Conservation (phyloP, 2,888 invertebrate genomes). For the Sarcophaga carnaria region DNA sequence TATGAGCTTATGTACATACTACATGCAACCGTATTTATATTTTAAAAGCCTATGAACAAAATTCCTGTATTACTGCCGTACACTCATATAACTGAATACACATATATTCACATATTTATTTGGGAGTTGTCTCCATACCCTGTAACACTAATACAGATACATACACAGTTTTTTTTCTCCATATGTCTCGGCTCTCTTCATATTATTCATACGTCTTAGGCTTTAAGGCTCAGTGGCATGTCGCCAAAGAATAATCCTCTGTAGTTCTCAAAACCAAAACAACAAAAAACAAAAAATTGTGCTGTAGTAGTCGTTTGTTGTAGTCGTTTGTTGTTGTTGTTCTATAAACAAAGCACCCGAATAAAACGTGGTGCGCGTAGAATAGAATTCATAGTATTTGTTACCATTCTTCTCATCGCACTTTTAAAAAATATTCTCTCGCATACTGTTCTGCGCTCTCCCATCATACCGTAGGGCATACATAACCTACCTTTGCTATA, state of each 20-base stretch:
- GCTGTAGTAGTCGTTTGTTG: conserved; percentile 65
- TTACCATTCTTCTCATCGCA: conserved; percentile 4
- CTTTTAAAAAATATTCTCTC: conserved; percentile 22
- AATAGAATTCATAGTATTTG: conserved; percentile 12
- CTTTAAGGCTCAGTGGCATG: background rate
- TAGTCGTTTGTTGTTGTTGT: background rate
- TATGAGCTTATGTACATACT: too few relatives aligned
- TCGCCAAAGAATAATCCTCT: conserved; percentile 16
- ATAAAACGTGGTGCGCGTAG: conserved; percentile 68
- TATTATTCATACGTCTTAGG: background rate
- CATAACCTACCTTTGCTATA: conserved; percentile 78
- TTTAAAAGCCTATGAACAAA: too few relatives aligned
- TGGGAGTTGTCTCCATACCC: conserved; percentile 65
- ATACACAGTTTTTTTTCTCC: conserved; percentile 6
- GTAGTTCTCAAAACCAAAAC: conserved; percentile 40
- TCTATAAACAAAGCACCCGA: conserved; percentile 39
- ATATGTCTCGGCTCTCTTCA: background rate
- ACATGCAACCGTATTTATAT: too few relatives aligned
- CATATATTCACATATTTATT: conserved; percentile 24
- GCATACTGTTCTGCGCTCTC: conserved; percentile 14
- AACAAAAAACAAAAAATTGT: conserved; percentile 37
- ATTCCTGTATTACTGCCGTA: too few relatives aligned
- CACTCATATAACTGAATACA: background rate
- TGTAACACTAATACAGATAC: conserved; percentile 30
- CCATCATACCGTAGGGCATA: conserved; percentile 68